Percentiles rank a stretch among this genome's conserved stretches.
phyloP scores from a whole-genome alignment of 2,113 vertebrate genomes.

The Apodemus speciosus region DNA sequence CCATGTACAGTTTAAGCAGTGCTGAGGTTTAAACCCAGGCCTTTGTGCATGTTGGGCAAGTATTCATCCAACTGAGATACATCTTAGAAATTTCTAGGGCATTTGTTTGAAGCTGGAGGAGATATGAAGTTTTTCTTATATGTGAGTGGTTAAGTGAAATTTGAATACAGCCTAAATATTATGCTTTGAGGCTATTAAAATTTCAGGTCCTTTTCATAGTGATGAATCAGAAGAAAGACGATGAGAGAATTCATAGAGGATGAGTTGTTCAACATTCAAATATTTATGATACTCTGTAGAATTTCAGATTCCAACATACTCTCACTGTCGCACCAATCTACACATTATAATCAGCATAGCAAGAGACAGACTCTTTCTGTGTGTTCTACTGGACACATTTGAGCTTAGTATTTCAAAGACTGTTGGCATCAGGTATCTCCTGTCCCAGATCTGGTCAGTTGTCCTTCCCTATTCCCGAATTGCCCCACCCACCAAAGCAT shows the following conservation, averaged over 20 bases:
- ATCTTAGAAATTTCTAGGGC: not conserved
- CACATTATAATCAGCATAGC: not conserved
- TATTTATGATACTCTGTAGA: not conserved
- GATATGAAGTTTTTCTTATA: not conserved
- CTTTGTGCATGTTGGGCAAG: not conserved
- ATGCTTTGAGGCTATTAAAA: not conserved
- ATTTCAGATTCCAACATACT: not conserved
- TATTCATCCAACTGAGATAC: too few relatives aligned
- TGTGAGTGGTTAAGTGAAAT: not conserved
- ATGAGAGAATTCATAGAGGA: not conserved
- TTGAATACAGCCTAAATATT: not conserved
- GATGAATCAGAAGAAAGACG: not conserved
- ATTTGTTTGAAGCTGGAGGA: not conserved
- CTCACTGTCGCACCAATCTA: not conserved
- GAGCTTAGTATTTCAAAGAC: not conserved
- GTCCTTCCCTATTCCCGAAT: not conserved
- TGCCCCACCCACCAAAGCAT: not conserved
- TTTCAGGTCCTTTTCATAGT: not conserved
- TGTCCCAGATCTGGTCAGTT: too few relatives aligned
- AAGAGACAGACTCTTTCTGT: not conserved
- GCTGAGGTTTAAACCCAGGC: too few relatives aligned
- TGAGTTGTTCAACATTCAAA: not conserved
- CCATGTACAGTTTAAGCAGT: too few relatives aligned
- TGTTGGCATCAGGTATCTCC: not conserved
- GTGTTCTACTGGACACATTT: not conserved